Evolutionary conservation across 2,888 invertebrate genomes (phyloP).

Genomic region (Drosophila atroscutellata): DNA sequence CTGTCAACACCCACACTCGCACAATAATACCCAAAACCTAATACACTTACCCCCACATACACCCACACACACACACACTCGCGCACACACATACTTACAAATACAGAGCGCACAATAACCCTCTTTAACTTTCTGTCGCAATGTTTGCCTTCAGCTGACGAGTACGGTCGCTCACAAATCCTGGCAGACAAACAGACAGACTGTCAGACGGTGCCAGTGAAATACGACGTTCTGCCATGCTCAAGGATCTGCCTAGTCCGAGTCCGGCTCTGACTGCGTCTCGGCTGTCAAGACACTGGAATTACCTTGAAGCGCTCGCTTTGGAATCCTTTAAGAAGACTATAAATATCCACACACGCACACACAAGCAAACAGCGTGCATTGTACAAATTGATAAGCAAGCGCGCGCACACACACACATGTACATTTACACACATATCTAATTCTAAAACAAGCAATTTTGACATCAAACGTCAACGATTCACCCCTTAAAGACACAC

Average conservation of each 20-base stretch:
- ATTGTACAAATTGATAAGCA: slow-evolving; percentile 63
- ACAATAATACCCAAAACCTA: slow-evolving; percentile 13
- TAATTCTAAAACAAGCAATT: slow-evolving; percentile 68
- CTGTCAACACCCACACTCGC: slow-evolving; percentile 23
- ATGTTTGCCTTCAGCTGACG: slow-evolving; percentile 75
- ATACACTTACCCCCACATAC: slow-evolving; percentile 2
- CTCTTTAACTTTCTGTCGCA: slow-evolving; percentile 71
- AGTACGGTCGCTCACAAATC: slow-evolving; percentile 66
- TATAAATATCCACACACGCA: slow-evolving; percentile 60
- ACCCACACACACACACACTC: slow-evolving; percentile 18
- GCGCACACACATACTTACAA: slow-evolving; percentile 8
- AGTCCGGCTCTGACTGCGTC: slow-evolving; percentile 31
- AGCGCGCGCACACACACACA: slow-evolving; percentile 22
- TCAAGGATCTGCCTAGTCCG: slow-evolving; percentile 49
- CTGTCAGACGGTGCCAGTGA: slow-evolving; percentile 27
- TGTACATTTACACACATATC: slow-evolving; percentile 8
- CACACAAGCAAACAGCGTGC: slow-evolving; percentile 15
- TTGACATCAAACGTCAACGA: slow-evolving; percentile 76
- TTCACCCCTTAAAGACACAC: slow-evolving; percentile 39
- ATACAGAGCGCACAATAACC: slow-evolving; percentile 51
- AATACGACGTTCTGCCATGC: slow-evolving; percentile 47
- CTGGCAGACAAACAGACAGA: slow-evolving; percentile 39
- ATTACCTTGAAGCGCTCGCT: slow-evolving; percentile 62
- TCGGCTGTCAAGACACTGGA: slow-evolving; percentile 43
- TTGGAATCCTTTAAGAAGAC: slow-evolving; percentile 75